Percentiles rank a stretch among this genome's conserved stretches.
Conservation (phyloP, 2,797 vertebrate species). For the Alectoris magna region DNA sequence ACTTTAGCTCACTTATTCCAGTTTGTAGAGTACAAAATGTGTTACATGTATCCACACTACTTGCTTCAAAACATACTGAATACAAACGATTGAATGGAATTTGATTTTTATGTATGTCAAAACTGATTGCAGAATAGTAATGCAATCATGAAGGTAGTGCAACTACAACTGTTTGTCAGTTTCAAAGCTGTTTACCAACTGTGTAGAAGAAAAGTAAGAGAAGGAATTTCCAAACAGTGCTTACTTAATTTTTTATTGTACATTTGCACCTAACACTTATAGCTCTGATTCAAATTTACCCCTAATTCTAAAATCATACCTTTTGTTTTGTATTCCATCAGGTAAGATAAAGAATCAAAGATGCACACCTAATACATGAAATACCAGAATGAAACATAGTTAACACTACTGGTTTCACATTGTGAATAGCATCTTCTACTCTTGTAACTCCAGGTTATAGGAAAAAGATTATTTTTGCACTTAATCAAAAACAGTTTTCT, state of each 20-base stretch:
- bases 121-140: neutral
- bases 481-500: neutral
- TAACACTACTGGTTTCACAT: neutral
- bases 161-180: neutral
- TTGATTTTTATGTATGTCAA: constrained; percentile 47
- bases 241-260: neutral
- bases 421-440: neutral
- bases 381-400: neutral
- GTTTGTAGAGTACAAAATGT: neutral
- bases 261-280: neutral
- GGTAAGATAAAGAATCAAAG: neutral
- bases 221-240: neutral
- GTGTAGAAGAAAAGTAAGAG: neutral
- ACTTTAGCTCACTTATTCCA: neutral
- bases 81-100: constrained; percentile 28
- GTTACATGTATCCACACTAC: neutral
- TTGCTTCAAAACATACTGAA: constrained; percentile 11
- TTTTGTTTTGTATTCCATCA: neutral
- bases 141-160: neutral
- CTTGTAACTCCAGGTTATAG: neutral
- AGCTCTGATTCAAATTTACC: neutral
- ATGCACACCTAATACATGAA: fast-evolving
- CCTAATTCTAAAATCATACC: neutral
- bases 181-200: constrained; percentile 19
- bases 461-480: neutral